Percentiles rank a stretch among this genome's conserved stretches.
Evolutionary conservation across 2,888 invertebrate species (phyloP).

Genomic region (Podabrus alpinus): DNA sequence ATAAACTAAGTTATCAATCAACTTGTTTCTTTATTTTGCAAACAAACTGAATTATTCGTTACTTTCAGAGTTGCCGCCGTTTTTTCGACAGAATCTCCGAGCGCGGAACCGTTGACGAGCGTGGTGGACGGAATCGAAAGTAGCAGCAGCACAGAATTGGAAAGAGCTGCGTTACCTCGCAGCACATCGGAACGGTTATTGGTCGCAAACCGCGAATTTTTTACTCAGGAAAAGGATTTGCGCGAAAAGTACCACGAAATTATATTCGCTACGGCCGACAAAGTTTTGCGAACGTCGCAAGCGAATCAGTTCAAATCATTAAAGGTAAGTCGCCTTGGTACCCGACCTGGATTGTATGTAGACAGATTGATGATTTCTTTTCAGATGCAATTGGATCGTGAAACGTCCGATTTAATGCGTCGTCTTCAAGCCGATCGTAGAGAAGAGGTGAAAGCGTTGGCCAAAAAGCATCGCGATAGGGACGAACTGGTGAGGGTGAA

Average conservation of each 20-base stretch:
- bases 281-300: slow-evolving; percentile 78
- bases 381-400: slow-evolving; percentile 67
- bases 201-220: slow-evolving; percentile 68
- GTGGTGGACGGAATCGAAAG: slow-evolving; percentile 54
- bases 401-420: slow-evolving; percentile 76
- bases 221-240: slow-evolving; percentile 73
- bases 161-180: slow-evolving; percentile 61
- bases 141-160: slow-evolving; percentile 52
- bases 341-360: too few relatives aligned
- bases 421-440: slow-evolving; percentile 81
- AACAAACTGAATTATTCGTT: not conserved
- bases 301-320: slow-evolving; percentile 79
- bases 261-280: slow-evolving; percentile 77
- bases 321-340: slow-evolving; percentile 54
- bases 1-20: not conserved
- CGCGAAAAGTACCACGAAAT: slow-evolving; percentile 84
- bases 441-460: slow-evolving; percentile 85
- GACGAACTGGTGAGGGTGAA: slow-evolving; percentile 88
- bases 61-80: slow-evolving; percentile 49
- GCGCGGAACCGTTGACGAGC: slow-evolving; percentile 52
- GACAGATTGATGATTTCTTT: slow-evolving; percentile 16
- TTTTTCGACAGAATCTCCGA: slow-evolving; percentile 54
- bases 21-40: not conserved
- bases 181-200: slow-evolving; percentile 69
- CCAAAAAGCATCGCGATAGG: slow-evolving; percentile 87